Percentiles rank a stretch among this genome's conserved stretches.
phyloP scores from a whole-genome alignment of 2,113 vertebrate species.

The Gymnobelideus leadbeateri region DNA sequence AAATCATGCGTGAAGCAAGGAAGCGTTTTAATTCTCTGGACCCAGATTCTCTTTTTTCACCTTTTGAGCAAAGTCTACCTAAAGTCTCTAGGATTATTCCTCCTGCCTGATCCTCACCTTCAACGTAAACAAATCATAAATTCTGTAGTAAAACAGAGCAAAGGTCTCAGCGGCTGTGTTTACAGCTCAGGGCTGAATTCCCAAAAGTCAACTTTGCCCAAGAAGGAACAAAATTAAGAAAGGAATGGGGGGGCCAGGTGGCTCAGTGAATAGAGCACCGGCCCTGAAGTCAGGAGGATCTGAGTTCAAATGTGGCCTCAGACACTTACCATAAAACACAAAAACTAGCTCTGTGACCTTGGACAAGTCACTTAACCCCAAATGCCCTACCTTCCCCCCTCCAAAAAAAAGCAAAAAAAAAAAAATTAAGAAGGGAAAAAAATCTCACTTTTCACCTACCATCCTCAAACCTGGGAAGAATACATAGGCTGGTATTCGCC shows the following conservation, averaged over 20 bases:
- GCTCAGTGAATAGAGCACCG: no score
- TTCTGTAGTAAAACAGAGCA: constrained; percentile 69
- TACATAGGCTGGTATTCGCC: background rate
- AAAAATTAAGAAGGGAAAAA: constrained; percentile 24
- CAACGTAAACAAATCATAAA: constrained; percentile 79
- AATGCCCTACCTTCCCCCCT: no score
- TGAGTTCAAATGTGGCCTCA: no score
- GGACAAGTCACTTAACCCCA: no score
- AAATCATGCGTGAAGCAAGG: constrained; percentile 71
- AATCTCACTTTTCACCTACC: constrained; percentile 19
- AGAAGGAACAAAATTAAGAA: constrained; percentile 50
- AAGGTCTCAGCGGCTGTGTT: constrained; percentile 76
- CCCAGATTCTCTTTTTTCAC: constrained; percentile 41
- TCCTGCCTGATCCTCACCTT: constrained; percentile 70
- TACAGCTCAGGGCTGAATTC: constrained; percentile 72
- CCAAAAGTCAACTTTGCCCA: constrained; percentile 71
- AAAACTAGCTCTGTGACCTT: no score
- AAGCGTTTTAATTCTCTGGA: constrained; percentile 70
- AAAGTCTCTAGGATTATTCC: constrained; percentile 67
- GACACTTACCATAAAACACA: no score
- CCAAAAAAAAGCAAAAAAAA: no score
- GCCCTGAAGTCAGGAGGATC: no score
- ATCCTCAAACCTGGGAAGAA: background rate
- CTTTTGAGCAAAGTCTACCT: constrained; percentile 58
- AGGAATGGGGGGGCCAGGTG: no score